Evolutionary conservation across 2,113 vertebrate species (phyloP).

Genomic region (Syrmaticus mikado): DNA sequence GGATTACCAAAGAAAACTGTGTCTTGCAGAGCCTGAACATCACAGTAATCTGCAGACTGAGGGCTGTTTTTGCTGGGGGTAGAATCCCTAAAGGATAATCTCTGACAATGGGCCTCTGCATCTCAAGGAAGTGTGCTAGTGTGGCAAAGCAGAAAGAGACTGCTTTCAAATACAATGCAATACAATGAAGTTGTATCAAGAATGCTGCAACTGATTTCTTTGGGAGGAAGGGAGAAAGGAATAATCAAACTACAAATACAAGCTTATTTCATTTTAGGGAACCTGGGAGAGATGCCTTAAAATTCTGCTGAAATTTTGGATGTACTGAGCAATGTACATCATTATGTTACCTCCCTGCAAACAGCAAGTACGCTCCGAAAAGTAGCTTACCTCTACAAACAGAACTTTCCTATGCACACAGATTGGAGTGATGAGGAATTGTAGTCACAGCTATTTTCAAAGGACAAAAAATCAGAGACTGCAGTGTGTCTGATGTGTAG

Average conservation of each 20-base stretch:
- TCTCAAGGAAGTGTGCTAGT: conserved; percentile 3
- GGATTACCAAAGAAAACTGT: conserved; percentile 19
- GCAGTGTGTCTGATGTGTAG: background rate
- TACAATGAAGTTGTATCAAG: background rate
- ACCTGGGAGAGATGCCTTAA: background rate
- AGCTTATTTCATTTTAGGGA: background rate
- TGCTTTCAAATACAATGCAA: background rate
- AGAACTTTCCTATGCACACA: background rate
- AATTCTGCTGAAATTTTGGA: background rate
- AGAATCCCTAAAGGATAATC: conserved; percentile 52
- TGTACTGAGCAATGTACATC: background rate
- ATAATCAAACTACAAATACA: background rate
- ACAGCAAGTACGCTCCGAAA: background rate
- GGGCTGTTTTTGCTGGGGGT: conserved; percentile 36
- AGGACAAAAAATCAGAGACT: background rate
- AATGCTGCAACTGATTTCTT: background rate
- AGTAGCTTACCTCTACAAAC: background rate
- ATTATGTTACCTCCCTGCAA: background rate
- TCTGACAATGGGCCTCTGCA: conserved; percentile 37
- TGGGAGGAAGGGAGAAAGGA: background rate
- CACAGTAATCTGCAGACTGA: conserved; percentile 27
- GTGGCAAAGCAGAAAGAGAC: background rate
- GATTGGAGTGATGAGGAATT: background rate
- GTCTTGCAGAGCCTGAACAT: background rate
- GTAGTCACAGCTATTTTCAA: background rate